These are phyloP conservation scores for Protonibea diacanthus DNA, from an alignment of 2,797 vertebrate species.

Conservation along the genomic window DNA sequence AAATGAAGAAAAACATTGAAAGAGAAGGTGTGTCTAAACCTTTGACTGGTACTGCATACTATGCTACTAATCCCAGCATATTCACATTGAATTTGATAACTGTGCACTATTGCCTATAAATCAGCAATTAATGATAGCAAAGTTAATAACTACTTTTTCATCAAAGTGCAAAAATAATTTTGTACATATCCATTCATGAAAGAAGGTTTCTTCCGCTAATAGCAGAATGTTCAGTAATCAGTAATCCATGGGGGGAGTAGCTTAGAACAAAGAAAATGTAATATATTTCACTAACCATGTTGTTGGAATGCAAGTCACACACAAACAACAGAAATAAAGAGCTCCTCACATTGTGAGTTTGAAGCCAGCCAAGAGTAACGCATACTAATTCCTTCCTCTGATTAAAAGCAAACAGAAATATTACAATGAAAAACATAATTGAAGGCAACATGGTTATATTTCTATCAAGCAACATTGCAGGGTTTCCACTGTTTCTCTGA, in stretches of 20 bases:
- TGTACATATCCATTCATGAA: neutral
- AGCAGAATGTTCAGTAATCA: constrained; percentile 17
- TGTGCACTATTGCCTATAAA: neutral
- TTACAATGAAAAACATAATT: constrained; percentile 56
- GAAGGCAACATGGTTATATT: constrained; percentile 39
- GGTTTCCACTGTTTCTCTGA: constrained; percentile 38
- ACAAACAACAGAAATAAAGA: constrained; percentile 45
- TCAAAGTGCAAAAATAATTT: neutral
- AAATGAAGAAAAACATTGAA: too few relatives aligned
- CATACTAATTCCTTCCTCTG: constrained; percentile 72
- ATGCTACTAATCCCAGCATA: neutral
- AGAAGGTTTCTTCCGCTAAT: neutral
- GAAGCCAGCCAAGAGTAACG: constrained; percentile 62
- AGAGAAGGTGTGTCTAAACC: too few relatives aligned
- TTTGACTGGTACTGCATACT: too few relatives aligned
- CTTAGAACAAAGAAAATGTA: constrained; percentile 15
- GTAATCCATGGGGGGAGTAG: neutral
- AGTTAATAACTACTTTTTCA: neutral
- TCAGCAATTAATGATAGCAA: constrained; percentile 1
- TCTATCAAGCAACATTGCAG: constrained; percentile 36
- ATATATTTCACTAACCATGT: constrained; percentile 27
- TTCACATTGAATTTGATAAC: neutral
- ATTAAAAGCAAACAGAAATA: constrained; percentile 78
- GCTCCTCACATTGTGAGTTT: constrained; percentile 48
- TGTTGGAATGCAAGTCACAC: constrained; percentile 50